phyloP scores from a whole-genome alignment of 1,140 invertebrate species.

The Calephelis nemesis region DNA sequence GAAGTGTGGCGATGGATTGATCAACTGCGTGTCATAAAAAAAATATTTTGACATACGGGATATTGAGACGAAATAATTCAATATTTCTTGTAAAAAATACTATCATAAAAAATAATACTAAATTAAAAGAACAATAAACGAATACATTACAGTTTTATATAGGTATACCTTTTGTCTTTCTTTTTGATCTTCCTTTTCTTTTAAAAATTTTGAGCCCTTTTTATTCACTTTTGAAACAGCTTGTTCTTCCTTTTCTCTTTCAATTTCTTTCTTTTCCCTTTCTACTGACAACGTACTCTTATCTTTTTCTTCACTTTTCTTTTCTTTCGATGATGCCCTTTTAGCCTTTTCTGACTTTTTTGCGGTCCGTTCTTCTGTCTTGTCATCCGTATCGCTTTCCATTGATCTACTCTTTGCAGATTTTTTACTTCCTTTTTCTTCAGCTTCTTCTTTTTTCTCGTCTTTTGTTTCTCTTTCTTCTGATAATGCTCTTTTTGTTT shows the following conservation, averaged over 20 bases:
- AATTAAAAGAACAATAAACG: too few species aligned
- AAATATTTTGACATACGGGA: too few species aligned
- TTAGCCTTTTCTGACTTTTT: slow-evolving; percentile 3
- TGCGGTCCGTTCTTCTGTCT: slow-evolving; percentile 6
- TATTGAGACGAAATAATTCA: too few species aligned
- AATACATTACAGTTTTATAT: too few species aligned
- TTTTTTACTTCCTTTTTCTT: slow-evolving; percentile 4
- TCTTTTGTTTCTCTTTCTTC: slow-evolving; percentile 20
- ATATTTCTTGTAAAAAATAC: too few species aligned
- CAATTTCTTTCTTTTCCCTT: slow-evolving; percentile 2
- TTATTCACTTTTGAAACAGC: not conserved
- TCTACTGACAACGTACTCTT: not conserved
- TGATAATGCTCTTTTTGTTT: slow-evolving; percentile 22
- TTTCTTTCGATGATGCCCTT: slow-evolving; percentile 21
- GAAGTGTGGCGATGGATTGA: too few species aligned
- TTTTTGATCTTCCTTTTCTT: slow-evolving; percentile 22
- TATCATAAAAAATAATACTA: too few species aligned
- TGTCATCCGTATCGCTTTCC: slow-evolving; percentile 29
- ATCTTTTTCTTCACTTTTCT: slow-evolving; percentile 20
- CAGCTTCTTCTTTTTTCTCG: not conserved
- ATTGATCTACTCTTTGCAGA: not conserved
- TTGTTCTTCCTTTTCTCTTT: slow-evolving; percentile 25
- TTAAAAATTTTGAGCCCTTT: not conserved
- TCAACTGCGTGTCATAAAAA: too few species aligned
- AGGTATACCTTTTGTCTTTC: slow-evolving; percentile 5